Conservation (phyloP, 1,140 invertebrate genomes). For the Uloborus diversus region DNA sequence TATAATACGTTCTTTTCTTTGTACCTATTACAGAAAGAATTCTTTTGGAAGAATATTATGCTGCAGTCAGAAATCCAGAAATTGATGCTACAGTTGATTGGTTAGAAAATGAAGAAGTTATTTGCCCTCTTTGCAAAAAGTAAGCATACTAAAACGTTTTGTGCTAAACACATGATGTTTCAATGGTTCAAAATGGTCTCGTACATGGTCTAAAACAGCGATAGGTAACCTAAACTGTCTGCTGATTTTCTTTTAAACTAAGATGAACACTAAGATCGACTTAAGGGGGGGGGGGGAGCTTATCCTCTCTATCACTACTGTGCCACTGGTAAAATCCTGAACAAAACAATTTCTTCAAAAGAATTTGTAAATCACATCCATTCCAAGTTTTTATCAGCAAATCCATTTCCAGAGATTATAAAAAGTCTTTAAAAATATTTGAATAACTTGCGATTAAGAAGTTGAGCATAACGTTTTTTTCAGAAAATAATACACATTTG, state of each 20-base stretch:
- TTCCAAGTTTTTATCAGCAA: too few species aligned
- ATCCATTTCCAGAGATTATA: too few species aligned
- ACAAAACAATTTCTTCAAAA: too few species aligned
- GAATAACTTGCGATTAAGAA: too few species aligned
- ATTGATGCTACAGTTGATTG: not conserved
- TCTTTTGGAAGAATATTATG: not conserved
- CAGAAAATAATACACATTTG: too few species aligned
- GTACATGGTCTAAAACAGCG: too few species aligned
- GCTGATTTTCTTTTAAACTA: not conserved
- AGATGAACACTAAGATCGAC: not conserved
- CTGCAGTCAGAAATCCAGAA: not conserved
- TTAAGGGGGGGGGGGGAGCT: not conserved
- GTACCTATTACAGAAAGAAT: conserved; percentile 12
- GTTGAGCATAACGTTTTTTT: too few species aligned
- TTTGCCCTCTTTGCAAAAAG: conserved; percentile 31
- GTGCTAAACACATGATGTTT: not conserved
- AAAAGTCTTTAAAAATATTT: too few species aligned
- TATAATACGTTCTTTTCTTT: too few species aligned
- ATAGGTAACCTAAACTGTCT: not conserved
- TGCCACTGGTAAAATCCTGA: not conserved
- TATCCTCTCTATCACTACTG: not conserved
- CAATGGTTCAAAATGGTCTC: not conserved
- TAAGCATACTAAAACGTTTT: not conserved
- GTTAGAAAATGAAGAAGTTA: conserved; percentile 27
- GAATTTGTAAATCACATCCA: too few species aligned